Evolutionary conservation across 2,797 vertebrate species (phyloP).

Genomic region (Rousettus madagascariensis): DNA sequence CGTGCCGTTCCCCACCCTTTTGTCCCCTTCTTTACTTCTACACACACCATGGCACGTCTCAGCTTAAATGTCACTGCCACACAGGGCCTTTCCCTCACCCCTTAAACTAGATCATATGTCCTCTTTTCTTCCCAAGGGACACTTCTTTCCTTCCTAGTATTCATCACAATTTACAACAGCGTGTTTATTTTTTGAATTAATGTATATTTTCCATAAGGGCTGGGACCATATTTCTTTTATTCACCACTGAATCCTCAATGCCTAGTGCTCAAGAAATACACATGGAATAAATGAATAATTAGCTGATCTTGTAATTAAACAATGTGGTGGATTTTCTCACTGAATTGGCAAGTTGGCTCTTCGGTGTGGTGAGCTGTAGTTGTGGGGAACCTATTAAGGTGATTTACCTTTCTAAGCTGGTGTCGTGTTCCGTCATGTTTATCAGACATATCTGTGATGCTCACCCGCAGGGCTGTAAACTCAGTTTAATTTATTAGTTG

Average conservation of each 20-base stretch:
- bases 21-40: neutral
- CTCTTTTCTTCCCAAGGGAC: neutral
- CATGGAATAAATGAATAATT: neutral
- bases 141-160: neutral
- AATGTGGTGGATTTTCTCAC: neutral
- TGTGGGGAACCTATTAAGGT: neutral
- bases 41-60: neutral
- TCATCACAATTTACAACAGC: neutral
- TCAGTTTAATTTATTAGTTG: conserved; percentile 47
- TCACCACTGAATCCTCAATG: neutral
- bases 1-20: neutral
- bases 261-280: neutral
- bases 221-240: conserved; percentile 8
- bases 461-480: conserved; percentile 43
- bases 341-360: neutral
- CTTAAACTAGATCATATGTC: neutral
- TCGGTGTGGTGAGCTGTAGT: neutral
- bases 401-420: conserved; percentile 18
- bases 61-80: neutral
- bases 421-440: neutral
- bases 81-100: neutral
- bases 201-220: neutral
- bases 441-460: neutral
- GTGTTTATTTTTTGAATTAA: conserved; percentile 37
- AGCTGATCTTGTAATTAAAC: conserved; percentile 6